Percentiles rank a stretch among this genome's conserved stretches.
Evolutionary conservation across 2,797 vertebrate species (phyloP).

Genomic region (Myripristis jacobus): DNA sequence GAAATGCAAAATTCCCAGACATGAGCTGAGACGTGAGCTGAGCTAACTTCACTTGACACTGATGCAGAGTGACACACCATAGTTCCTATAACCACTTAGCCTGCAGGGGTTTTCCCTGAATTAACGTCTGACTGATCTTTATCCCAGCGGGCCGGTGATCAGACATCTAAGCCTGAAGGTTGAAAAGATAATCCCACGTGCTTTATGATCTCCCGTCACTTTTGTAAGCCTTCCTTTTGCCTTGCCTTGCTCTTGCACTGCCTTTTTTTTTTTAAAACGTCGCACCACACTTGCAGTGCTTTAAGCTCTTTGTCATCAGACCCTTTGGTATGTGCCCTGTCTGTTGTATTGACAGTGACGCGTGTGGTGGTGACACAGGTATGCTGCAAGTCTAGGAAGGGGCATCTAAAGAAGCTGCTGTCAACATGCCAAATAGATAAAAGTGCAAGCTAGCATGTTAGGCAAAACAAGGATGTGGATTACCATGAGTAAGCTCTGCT

Average conservation of each 20-base stretch:
- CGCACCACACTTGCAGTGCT: neutral
- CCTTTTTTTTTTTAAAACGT: conserved; percentile 33
- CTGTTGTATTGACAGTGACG: conserved; percentile 21
- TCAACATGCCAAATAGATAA: conserved; percentile 10
- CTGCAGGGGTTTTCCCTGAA: conserved; percentile 37
- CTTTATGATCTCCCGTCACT: conserved; percentile 38
- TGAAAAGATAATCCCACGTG: conserved; percentile 55
- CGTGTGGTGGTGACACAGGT: conserved; percentile 14
- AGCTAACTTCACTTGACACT: conserved; percentile 25
- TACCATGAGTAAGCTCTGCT: neutral
- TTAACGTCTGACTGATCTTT: conserved; percentile 49
- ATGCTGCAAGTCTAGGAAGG: neutral
- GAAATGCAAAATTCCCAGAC: conserved; percentile 15
- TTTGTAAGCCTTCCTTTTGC: conserved; percentile 46
- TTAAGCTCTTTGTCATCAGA: conserved; percentile 31
- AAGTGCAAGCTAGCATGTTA: neutral
- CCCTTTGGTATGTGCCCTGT: conserved; percentile 6
- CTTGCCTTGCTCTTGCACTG: conserved; percentile 30
- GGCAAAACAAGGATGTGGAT: conserved; percentile 7
- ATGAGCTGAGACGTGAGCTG: no score
- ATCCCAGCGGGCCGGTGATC: conserved; percentile 41
- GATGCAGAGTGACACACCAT: conserved; percentile 30
- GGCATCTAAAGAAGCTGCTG: neutral
- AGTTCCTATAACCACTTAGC: conserved; percentile 43
- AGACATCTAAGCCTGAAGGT: conserved; percentile 45